These are phyloP conservation scores for Camelus dromedarius DNA, from an alignment of 2,113 vertebrate species.

Conservation along the genomic window DNA sequence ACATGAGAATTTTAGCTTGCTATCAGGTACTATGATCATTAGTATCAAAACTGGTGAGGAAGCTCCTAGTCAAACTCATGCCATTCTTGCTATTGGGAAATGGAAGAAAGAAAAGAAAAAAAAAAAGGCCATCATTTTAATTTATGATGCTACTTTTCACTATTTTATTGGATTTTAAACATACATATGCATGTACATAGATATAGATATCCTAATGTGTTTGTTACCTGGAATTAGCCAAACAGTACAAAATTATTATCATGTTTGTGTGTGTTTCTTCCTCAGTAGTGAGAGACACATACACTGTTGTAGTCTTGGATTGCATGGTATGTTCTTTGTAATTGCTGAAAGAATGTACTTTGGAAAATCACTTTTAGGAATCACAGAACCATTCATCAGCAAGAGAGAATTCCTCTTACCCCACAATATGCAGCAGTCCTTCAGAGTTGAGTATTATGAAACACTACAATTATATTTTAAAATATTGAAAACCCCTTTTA, in stretches of 20 bases:
- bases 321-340: neutral
- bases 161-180: neutral
- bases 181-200: neutral
- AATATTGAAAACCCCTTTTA: neutral
- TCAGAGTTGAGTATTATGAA: neutral
- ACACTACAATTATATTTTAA: neutral
- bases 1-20: constrained; percentile 48
- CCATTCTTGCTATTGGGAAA: neutral
- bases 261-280: neutral
- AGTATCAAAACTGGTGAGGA: neutral
- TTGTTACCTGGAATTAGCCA: neutral
- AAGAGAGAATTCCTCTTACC: neutral
- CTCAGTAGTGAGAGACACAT: neutral
- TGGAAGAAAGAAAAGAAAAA: neutral
- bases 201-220: neutral
- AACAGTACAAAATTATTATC: neutral
- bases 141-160: neutral
- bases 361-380: constrained; percentile 26
- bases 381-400: neutral
- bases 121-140: neutral
- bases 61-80: neutral
- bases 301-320: neutral
- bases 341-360: neutral
- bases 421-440: neutral
- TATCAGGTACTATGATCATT: constrained; percentile 57